phyloP scores from a whole-genome alignment of 2,797 vertebrate genomes.

The Phalanger gymnotis region DNA sequence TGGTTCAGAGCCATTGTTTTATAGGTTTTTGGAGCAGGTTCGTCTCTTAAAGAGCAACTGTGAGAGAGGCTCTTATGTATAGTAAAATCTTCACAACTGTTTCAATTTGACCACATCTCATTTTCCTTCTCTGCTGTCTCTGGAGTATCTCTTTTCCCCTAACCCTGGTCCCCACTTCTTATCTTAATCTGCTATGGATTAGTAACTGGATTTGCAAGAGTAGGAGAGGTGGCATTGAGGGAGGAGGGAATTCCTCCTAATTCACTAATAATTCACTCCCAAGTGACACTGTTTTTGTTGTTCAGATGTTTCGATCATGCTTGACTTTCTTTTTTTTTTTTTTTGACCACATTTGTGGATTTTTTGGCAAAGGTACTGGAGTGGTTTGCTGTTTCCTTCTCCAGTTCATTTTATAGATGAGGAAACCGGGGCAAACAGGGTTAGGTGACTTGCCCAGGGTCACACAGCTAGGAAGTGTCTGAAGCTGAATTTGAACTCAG shows the following conservation, averaged over 20 bases:
- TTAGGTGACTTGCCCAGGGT: not conserved
- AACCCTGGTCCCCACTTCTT: not conserved
- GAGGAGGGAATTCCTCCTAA: not conserved
- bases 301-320: not conserved
- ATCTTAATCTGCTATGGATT: not conserved
- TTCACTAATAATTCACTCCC: not conserved
- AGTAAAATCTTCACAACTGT: not conserved
- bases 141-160: not conserved
- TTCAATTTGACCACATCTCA: not conserved
- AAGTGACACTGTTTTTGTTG: not conserved
- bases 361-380: not conserved
- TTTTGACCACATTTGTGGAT: not conserved
- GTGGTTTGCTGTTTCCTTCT: not conserved
- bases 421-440: not conserved
- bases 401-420: not conserved
- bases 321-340: too few species aligned
- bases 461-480: not conserved
- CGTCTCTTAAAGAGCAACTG: not conserved
- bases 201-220: not conserved
- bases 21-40: too few species aligned
- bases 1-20: too few species aligned
- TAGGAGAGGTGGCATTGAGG: not conserved
- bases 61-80: not conserved
- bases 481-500: not conserved
- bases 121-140: not conserved